A percentile compares a stretch with the other conserved stretches of the same genome.
Conservation (phyloP, 2,113 vertebrate species). For the Calyptomena viridis region DNA sequence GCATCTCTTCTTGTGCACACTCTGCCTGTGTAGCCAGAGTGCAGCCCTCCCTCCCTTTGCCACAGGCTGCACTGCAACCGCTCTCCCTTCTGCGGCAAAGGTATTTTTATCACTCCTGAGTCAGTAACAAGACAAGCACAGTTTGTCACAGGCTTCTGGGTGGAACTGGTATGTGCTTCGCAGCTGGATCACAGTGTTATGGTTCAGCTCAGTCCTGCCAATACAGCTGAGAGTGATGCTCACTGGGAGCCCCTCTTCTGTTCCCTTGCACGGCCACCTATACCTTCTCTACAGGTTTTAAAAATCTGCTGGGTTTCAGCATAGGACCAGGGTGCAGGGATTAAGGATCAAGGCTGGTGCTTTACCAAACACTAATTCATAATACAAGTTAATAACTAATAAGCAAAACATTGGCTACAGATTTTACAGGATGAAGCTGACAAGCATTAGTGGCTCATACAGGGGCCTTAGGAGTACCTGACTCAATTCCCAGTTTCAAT, state of each 20-base stretch:
- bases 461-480: neutral
- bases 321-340: neutral
- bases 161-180: neutral
- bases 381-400: neutral
- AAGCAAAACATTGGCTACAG: neutral
- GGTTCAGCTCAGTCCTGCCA: neutral
- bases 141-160: slow-evolving; percentile 29
- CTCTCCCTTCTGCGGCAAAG: slow-evolving; percentile 20
- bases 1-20: neutral
- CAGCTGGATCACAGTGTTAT: neutral
- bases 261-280: neutral
- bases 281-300: neutral
- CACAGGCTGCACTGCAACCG: neutral
- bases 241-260: neutral
- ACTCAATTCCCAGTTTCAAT: neutral
- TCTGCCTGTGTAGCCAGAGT: neutral
- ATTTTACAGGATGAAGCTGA: neutral
- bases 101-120: slow-evolving; percentile 60
- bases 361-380: neutral
- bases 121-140: slow-evolving; percentile 34
- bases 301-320: neutral
- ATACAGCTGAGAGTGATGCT: neutral
- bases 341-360: neutral
- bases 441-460: neutral
- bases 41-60: neutral